Evolutionary conservation across 2,113 vertebrate species (phyloP).

Genomic region (Trogon melanurus): DNA sequence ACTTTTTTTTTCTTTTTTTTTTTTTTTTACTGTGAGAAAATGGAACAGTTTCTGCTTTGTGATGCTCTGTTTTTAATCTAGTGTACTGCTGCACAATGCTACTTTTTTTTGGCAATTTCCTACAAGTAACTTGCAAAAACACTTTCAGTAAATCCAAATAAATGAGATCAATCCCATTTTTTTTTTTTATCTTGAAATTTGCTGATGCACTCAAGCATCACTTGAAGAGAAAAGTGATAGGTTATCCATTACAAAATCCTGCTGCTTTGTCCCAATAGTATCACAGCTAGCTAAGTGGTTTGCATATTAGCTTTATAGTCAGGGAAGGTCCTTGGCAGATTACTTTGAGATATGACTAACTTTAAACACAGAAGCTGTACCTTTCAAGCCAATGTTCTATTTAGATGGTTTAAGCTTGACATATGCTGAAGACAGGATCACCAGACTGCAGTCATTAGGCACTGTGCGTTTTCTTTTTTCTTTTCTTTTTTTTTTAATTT

Average conservation of each 20-base stretch:
- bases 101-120: background rate
- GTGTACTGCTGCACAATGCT: background rate
- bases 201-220: background rate
- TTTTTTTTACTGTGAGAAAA: background rate
- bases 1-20: background rate
- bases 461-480: background rate
- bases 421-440: background rate
- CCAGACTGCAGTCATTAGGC: background rate
- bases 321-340: background rate
- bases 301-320: background rate
- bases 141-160: background rate
- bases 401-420: background rate
- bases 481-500: background rate
- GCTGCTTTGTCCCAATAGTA: background rate
- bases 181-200: background rate
- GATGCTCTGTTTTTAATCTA: background rate
- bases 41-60: background rate
- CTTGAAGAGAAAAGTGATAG: background rate
- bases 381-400: background rate
- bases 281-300: background rate
- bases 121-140: background rate
- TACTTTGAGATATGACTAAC: background rate
- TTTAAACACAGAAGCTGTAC: background rate
- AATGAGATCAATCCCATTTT: background rate
- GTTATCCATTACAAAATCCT: background rate